Conservation (phyloP, 1,140 invertebrate genomes). For the Dolichoris vasculosae region DNA sequence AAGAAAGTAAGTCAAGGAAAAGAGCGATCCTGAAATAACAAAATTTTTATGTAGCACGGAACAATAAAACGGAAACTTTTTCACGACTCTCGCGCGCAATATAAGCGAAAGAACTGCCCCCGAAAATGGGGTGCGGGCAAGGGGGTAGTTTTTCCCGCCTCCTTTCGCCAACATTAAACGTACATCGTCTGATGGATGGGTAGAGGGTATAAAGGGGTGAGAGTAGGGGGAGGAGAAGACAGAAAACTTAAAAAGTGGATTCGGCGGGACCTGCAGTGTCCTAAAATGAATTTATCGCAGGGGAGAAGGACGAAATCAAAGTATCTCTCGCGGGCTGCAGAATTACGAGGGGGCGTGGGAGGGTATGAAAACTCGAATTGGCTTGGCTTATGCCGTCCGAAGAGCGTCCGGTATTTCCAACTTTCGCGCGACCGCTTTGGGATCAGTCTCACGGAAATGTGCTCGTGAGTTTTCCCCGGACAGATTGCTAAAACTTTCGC, state of each 20-base stretch:
- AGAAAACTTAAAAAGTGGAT: slow-evolving; percentile 6
- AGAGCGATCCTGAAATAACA: slow-evolving; percentile 3
- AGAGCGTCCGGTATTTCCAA: slow-evolving; percentile 6
- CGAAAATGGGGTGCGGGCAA: background rate
- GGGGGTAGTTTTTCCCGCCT: background rate
- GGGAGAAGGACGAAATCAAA: slow-evolving; percentile 11
- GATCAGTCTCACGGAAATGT: slow-evolving; percentile 30
- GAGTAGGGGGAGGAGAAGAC: background rate
- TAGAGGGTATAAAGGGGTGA: no score
- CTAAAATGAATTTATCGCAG: slow-evolving; percentile 40
- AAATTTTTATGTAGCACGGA: slow-evolving; percentile 11
- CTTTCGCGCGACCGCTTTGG: slow-evolving; percentile 17
- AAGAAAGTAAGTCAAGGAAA: background rate
- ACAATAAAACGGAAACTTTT: slow-evolving; percentile 40
- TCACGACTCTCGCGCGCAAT: background rate
- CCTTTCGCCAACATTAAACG: background rate
- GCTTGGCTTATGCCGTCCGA: background rate
- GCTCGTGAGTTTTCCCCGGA: background rate
- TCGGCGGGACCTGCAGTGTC: background rate
- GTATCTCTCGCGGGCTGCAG: background rate
- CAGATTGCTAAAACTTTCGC: background rate
- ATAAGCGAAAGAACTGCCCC: background rate
- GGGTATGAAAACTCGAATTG: slow-evolving; percentile 29
- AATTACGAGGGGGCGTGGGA: background rate
- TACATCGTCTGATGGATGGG: background rate